phyloP scores from a whole-genome alignment of 2,888 invertebrate genomes.

The Eueremaeus valkanovi region DNA sequence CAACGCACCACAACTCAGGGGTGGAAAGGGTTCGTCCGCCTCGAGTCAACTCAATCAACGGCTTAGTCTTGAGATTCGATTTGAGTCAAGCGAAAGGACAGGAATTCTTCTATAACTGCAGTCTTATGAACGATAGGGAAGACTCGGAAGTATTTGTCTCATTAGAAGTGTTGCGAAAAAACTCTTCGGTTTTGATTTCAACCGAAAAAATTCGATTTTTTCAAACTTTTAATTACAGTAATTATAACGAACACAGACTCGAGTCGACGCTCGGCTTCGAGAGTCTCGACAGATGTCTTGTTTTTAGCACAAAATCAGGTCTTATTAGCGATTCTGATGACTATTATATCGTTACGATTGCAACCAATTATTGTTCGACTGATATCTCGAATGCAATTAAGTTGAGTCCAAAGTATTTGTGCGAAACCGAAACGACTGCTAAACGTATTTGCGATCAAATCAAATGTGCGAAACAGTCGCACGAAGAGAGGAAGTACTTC shows the following conservation, averaged over 20 bases:
- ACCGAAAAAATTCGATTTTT: slow-evolving; percentile 39
- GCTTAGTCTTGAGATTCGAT: slow-evolving; percentile 77
- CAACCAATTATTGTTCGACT: slow-evolving; percentile 53
- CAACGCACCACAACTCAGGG: slow-evolving; percentile 63
- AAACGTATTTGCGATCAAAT: slow-evolving; percentile 70
- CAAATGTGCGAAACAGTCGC: slow-evolving; percentile 79
- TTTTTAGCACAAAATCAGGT: not conserved
- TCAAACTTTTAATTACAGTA: slow-evolving; percentile 51
- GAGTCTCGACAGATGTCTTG: slow-evolving; percentile 56
- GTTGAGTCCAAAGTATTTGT: slow-evolving; percentile 71
- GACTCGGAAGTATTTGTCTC: slow-evolving; percentile 53
- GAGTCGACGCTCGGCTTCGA: slow-evolving; percentile 52
- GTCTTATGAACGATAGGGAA: slow-evolving; percentile 67
- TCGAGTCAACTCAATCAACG: slow-evolving; percentile 68
- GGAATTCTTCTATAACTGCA: slow-evolving; percentile 69
- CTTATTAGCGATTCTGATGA: not conserved
- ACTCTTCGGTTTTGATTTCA: slow-evolving; percentile 38
- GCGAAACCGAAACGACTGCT: slow-evolving; percentile 67
- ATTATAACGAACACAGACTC: slow-evolving; percentile 52
- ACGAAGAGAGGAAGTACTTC: slow-evolving; percentile 66
- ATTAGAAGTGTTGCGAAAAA: slow-evolving; percentile 8
- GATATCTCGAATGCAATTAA: slow-evolving; percentile 54
- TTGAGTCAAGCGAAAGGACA: slow-evolving; percentile 73
- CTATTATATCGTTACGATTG: slow-evolving; percentile 57
- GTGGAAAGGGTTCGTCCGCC: slow-evolving; percentile 63